Evolutionary conservation across 2,888 invertebrate genomes (phyloP).

Genomic region (Gortyna flavago): DNA sequence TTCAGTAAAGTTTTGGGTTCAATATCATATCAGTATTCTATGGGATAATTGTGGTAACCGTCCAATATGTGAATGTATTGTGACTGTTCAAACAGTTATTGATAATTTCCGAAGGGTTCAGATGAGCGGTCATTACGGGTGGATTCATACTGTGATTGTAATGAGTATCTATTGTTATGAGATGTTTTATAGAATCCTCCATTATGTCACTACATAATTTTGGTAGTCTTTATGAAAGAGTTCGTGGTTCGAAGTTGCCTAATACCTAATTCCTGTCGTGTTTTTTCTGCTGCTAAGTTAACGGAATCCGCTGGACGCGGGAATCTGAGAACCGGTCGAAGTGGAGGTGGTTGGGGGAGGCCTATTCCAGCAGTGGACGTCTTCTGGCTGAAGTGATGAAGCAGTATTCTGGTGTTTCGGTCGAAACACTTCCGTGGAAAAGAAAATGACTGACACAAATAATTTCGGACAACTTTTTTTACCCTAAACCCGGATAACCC

Average conservation of each 20-base stretch:
- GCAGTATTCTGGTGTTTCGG: too few relatives aligned
- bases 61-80: constrained; percentile 28
- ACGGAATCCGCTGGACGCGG: too few relatives aligned
- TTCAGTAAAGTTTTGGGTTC: constrained; percentile 18
- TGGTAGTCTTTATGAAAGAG: not conserved
- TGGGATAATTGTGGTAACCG: constrained; percentile 36
- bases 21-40: constrained; percentile 20
- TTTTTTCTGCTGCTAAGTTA: not conserved
- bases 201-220: constrained; percentile 3
- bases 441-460: not conserved
- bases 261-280: not conserved
- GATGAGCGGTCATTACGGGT: constrained; percentile 9
- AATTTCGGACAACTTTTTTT: not conserved
- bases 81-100: constrained; percentile 37
- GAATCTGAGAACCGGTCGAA: not conserved
- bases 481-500: not conserved
- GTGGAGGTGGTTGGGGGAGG: not conserved
- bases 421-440: not conserved
- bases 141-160: constrained; percentile 19
- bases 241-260: not conserved
- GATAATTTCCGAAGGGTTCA: constrained; percentile 37
- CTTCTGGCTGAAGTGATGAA: not conserved
- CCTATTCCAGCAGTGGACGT: not conserved
- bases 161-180: constrained; percentile 17
- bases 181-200: not conserved